Percentiles rank a stretch among this genome's conserved stretches.
Evolutionary conservation across 2,113 vertebrate species (phyloP).

Genomic region (Phaethon lepturus): DNA sequence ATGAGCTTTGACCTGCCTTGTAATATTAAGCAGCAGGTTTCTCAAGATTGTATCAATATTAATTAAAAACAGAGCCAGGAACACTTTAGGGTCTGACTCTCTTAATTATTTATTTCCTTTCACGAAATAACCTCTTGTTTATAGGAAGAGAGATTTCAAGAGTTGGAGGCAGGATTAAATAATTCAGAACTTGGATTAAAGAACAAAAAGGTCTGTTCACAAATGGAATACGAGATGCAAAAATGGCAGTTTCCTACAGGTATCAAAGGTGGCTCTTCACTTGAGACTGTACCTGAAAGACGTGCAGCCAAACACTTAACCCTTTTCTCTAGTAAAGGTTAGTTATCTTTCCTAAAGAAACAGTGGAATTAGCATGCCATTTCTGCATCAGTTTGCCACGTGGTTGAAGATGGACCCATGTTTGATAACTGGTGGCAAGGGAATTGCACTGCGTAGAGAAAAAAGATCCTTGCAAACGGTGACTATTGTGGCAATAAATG

Average conservation of each 20-base stretch:
- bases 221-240: slow-evolving; percentile 36
- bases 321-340: background rate
- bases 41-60: slow-evolving; percentile 52
- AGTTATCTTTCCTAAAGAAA: background rate
- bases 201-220: slow-evolving; percentile 45
- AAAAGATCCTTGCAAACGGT: background rate
- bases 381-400: background rate
- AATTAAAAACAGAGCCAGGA: slow-evolving; percentile 57
- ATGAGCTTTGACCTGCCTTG: slow-evolving; percentile 36
- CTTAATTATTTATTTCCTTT: slow-evolving; percentile 55
- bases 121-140: slow-evolving; percentile 47
- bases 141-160: background rate
- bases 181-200: slow-evolving; percentile 51
- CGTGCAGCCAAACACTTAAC: background rate
- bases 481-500: background rate
- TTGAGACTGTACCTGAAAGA: background rate
- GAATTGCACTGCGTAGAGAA: background rate
- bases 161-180: slow-evolving; percentile 40
- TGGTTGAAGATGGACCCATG: background rate
- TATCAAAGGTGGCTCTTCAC: background rate
- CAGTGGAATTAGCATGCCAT: background rate
- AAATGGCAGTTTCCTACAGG: slow-evolving; percentile 36
- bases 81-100: slow-evolving; percentile 36
- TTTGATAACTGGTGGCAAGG: background rate
- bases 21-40: slow-evolving; percentile 34